phyloP scores from a whole-genome alignment of 2,888 invertebrate species.

The Incurvaria masculella region DNA sequence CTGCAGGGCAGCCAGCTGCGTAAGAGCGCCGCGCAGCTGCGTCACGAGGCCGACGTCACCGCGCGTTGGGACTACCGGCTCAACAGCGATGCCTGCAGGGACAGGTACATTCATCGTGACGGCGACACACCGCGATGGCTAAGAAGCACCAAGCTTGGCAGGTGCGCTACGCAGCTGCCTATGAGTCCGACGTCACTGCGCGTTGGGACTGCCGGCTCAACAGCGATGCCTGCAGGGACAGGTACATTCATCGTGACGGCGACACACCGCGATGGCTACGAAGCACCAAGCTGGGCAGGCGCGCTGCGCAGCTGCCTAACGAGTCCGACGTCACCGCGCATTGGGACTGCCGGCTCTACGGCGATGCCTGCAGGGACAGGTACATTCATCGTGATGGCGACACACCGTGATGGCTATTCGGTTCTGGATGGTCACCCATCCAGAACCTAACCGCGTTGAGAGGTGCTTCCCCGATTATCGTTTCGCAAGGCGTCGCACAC shows the following conservation, averaged over 20 bases:
- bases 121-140: no score
- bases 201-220: constrained; percentile 78
- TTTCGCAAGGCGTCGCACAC: constrained; percentile 71
- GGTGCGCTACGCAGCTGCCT: constrained; percentile 64
- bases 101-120: no score
- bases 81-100: constrained; percentile 68
- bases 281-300: constrained; percentile 66
- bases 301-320: constrained; percentile 67
- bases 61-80: constrained; percentile 76
- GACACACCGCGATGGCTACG: no score
- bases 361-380: constrained; percentile 68
- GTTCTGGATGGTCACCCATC: no score
- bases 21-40: constrained; percentile 65
- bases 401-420: no score
- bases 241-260: no score
- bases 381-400: no score
- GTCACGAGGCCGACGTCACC: constrained; percentile 71
- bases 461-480: constrained; percentile 64
- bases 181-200: constrained; percentile 70
- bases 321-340: constrained; percentile 70
- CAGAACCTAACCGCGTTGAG: no score
- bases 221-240: constrained; percentile 66
- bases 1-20: constrained; percentile 67
- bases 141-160: no score
- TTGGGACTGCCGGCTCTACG: constrained; percentile 78